Conservation (phyloP, 1,140 invertebrate species). For the Bombus pyrosoma region DNA sequence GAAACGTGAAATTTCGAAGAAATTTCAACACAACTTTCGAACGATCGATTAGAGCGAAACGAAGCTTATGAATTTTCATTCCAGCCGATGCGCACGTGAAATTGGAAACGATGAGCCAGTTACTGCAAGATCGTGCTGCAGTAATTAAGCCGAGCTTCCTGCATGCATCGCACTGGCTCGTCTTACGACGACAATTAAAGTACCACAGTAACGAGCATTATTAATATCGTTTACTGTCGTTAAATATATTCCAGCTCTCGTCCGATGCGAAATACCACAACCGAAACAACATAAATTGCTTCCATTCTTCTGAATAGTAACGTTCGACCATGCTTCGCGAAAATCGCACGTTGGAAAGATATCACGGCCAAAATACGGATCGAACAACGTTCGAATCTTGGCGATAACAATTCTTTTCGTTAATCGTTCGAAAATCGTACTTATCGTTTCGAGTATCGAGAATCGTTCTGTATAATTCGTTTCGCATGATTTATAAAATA, state of each 20-base stretch:
- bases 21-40: background rate
- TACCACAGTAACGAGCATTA: constrained; percentile 34
- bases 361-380: background rate
- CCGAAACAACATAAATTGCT: background rate
- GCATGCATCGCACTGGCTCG: constrained; percentile 7
- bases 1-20: background rate
- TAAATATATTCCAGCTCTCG: background rate
- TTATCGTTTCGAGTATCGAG: background rate
- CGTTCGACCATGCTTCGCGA: background rate
- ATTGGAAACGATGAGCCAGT: constrained; percentile 31
- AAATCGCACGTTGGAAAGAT: background rate
- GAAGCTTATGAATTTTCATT: constrained; percentile 17
- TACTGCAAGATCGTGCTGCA: constrained; percentile 45
- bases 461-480: constrained; percentile 38
- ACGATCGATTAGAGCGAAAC: background rate
- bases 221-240: constrained; percentile 32
- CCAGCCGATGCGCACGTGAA: constrained; percentile 1
- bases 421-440: background rate
- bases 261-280: background rate
- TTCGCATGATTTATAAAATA: background rate
- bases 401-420: background rate
- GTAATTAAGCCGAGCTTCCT: constrained; percentile 36
- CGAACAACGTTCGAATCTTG: background rate
- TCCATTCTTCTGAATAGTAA: too few relatives aligned
- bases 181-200: constrained; percentile 34